Base-by-base conservation (phyloP, 2,888 invertebrate species). In the Platerodrilus igneus region DNA sequence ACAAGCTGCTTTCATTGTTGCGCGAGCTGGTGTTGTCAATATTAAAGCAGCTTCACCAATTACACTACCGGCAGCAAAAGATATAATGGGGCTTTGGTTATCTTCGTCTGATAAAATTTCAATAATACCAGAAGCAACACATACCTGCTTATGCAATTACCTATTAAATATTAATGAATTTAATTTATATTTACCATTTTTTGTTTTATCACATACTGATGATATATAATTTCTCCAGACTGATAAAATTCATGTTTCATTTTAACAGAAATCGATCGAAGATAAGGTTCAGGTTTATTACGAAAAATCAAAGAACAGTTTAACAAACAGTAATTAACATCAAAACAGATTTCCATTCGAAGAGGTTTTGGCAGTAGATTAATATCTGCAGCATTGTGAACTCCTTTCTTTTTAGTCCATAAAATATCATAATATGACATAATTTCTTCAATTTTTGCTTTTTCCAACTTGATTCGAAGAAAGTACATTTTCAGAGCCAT, bases 211-310 rank as follows among this genome's bases (percentile, higher is more conserved):
- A 71, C 68, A 50, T 70, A 70, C 48, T 73, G 71, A 48, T 63
- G 68, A 51, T 69, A 75, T 50, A 76, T 71, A 51, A 69, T 61
- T 51, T 75, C 74, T 11, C 73, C 74, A 3, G 72, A 70, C 52
- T 73, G 66, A 60, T 71, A 74, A 59, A 73, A 74, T 47, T 73
- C 71, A 48, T 73, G 73, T 53, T 63, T 67, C 73, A 76, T 74
- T 20, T 68, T 67, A 23, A 71, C 58, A 7, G 75, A 72, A 30
- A 76, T 53, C 52, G 72, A 67, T 54, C 75, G 66, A 23, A 75
- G 61, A 56, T 75, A 74, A 38, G 73, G 66, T 61, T 74, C 73
- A 32, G 73, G 73, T 48, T 73, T 67, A 55, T 72, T 67, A 52
- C 71, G 64, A 52, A 76, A 75, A 61, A 76, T 54, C 27, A 74